Percentiles rank a stretch among this genome's conserved stretches.
These are phyloP conservation scores for Lagorchestes hirsutus DNA, from an alignment of 2,797 vertebrate genomes.

Conservation along the genomic window DNA sequence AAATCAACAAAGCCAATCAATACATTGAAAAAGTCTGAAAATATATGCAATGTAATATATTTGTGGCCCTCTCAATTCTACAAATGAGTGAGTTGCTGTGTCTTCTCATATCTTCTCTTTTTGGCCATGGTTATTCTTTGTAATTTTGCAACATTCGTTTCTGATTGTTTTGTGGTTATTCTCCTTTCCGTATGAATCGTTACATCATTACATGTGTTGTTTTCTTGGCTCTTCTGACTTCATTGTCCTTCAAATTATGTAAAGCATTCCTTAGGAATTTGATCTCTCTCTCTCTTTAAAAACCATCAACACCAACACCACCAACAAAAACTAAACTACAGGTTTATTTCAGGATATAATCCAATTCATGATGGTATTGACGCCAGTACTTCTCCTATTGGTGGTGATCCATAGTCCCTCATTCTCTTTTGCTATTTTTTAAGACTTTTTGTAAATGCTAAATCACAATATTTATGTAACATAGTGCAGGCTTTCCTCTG, in stretches of 20 bases:
- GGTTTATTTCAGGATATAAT: background rate
- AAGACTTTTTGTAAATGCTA: background rate
- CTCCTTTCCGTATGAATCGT: background rate
- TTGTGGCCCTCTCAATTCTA: background rate
- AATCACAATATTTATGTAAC: background rate
- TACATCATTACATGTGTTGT: background rate
- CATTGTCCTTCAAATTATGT: background rate
- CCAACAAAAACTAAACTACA: background rate
- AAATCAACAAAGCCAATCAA: background rate
- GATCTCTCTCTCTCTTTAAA: background rate
- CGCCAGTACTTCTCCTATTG: background rate
- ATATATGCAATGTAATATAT: background rate
- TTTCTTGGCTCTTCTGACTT: background rate
- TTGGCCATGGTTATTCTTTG: background rate
- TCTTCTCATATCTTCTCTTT: background rate
- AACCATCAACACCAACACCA: too few relatives aligned
- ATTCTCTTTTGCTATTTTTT: background rate
- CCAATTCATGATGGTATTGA: background rate
- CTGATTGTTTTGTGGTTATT: background rate
- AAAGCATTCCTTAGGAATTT: background rate
- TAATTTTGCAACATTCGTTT: background rate
- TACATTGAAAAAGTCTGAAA: background rate
- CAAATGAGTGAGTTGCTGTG: background rate
- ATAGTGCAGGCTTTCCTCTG: background rate
- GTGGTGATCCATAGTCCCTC: background rate